Percentiles rank a stretch among this genome's conserved stretches.
phyloP scores from a whole-genome alignment of 92 coral and sea anemone genomes.

The Zoanthus gigantus region DNA sequence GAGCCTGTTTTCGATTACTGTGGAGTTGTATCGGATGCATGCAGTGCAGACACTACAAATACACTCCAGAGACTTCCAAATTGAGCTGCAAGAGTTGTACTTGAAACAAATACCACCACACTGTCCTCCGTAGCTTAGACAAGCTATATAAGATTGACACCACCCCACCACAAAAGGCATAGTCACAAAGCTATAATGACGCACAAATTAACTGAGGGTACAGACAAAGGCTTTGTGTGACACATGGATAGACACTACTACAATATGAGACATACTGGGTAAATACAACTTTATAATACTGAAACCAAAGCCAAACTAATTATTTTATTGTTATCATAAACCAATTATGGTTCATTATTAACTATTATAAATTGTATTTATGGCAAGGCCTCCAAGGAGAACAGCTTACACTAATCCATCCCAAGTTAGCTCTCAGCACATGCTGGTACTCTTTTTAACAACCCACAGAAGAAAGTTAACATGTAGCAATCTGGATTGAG shows the following conservation, averaged over 20 bases:
- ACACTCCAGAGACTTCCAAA: constrained; percentile 36
- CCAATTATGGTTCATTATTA: background rate
- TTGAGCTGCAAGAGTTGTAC: constrained; percentile 56
- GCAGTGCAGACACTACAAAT: constrained; percentile 46
- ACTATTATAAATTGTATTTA: background rate
- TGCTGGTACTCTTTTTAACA: background rate
- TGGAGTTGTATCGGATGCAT: constrained; percentile 52
- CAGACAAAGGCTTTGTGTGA: background rate
- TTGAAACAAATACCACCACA: constrained; percentile 37
- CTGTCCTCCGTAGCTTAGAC: constrained; percentile 36
- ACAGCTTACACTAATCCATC: too few relatives aligned
- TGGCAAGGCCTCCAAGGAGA: background rate
- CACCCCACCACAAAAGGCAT: constrained; percentile 35
- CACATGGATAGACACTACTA: constrained; percentile 29
- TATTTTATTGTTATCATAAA: background rate
- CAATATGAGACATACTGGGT: background rate
- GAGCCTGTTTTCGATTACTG: constrained; percentile 51
- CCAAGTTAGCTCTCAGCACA: too few relatives aligned
- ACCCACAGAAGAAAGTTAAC: background rate
- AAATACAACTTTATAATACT: background rate
- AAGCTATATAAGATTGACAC: constrained; percentile 25
- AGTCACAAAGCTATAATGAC: constrained; percentile 26
- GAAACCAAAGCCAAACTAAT: background rate
- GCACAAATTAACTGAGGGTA: constrained; percentile 36
- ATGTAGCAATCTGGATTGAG: constrained; percentile 98